Evolutionary conservation across 2,797 vertebrate genomes (phyloP).

Genomic region (Chelonia mydas): DNA sequence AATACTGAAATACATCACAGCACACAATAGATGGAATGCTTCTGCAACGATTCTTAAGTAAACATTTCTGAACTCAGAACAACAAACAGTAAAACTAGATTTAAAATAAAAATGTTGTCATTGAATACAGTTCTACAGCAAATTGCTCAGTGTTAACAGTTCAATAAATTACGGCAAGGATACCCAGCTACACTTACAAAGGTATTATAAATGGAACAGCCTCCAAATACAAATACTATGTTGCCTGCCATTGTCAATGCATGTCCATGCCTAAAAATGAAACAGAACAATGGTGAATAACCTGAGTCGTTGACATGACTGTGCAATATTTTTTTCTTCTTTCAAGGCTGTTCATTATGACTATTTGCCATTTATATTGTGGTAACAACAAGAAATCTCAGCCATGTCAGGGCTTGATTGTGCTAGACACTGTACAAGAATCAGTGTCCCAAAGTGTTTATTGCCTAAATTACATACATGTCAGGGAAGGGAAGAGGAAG

Average conservation of each 20-base stretch:
- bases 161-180: background rate
- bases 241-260: slow-evolving; percentile 32
- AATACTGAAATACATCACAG: background rate
- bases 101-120: background rate
- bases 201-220: background rate
- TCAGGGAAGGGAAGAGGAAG: background rate
- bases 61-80: background rate
- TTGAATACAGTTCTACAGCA: background rate
- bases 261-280: slow-evolving; percentile 19
- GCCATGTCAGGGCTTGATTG: background rate
- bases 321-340: background rate
- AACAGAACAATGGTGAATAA: background rate
- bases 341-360: background rate
- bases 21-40: background rate
- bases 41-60: background rate
- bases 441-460: background rate
- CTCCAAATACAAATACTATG: slow-evolving; percentile 52
- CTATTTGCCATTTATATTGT: background rate
- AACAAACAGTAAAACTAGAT: background rate
- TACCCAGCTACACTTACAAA: background rate
- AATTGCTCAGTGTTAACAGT: background rate
- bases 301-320: background rate
- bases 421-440: background rate
- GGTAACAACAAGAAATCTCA: background rate
- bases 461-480: background rate